Evolutionary conservation across 2,888 invertebrate genomes (phyloP).

Genomic region (Apamea sordens): DNA sequence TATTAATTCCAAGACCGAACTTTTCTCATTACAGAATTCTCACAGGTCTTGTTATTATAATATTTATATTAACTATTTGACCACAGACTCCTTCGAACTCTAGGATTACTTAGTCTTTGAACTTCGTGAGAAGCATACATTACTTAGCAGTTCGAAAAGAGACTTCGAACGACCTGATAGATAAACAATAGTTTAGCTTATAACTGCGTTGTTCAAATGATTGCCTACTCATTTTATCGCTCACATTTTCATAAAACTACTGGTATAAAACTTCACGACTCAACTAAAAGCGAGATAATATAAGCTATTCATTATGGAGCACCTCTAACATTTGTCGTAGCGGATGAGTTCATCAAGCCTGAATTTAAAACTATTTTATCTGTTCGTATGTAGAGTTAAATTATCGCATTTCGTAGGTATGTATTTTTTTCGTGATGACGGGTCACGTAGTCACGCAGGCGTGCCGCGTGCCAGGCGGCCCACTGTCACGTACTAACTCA

Average conservation of each 20-base stretch:
- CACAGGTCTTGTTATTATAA: slow-evolving; percentile 69
- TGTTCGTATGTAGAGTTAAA: slow-evolving; percentile 26
- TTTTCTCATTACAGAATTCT: slow-evolving; percentile 77
- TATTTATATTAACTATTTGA: slow-evolving; percentile 67
- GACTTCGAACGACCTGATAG: not conserved
- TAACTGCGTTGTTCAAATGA: slow-evolving; percentile 31
- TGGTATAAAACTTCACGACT: slow-evolving; percentile 49
- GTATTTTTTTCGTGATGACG: slow-evolving; percentile 55
- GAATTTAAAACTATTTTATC: slow-evolving; percentile 45
- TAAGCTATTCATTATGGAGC: slow-evolving; percentile 46
- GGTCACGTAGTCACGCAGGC: slow-evolving; percentile 68
- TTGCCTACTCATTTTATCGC: slow-evolving; percentile 30
- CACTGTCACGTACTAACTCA: slow-evolving; percentile 72
- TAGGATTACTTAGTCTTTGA: slow-evolving; percentile 37
- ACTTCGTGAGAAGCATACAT: slow-evolving; percentile 16
- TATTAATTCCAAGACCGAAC: slow-evolving; percentile 73
- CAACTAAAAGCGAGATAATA: slow-evolving; percentile 44
- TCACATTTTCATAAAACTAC: slow-evolving; percentile 51
- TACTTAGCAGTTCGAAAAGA: not conserved
- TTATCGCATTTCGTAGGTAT: slow-evolving; percentile 45
- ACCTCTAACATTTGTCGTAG: slow-evolving; percentile 28
- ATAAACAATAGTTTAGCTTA: slow-evolving; percentile 4
- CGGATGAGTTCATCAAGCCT: slow-evolving; percentile 32
- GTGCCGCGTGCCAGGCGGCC: slow-evolving; percentile 54
- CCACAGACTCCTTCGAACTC: slow-evolving; percentile 36